These are phyloP conservation scores for Pao palembangensis DNA, from an alignment of 2,113 vertebrate genomes.

Conservation along the genomic window DNA sequence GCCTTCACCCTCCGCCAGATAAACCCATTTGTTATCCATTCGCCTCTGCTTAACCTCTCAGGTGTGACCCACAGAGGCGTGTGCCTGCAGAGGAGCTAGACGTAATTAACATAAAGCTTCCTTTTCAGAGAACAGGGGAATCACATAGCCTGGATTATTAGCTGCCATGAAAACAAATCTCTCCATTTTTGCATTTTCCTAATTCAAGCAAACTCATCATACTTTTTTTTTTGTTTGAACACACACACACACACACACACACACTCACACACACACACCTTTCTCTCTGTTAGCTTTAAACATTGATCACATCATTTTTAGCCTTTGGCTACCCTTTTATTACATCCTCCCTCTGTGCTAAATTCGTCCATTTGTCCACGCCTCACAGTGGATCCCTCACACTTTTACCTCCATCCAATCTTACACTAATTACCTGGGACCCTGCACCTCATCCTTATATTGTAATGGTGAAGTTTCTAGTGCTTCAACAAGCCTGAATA, in stretches of 20 bases:
- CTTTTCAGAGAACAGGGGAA: slow-evolving; percentile 14
- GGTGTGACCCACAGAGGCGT: slow-evolving; percentile 7
- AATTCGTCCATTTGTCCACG: slow-evolving; percentile 1
- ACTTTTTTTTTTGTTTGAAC: background rate
- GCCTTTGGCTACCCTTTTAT: background rate
- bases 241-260: background rate
- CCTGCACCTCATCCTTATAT: slow-evolving; percentile 47
- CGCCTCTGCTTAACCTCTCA: slow-evolving; percentile 45
- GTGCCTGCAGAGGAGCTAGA: slow-evolving; percentile 7
- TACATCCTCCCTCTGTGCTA: background rate
- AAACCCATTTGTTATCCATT: slow-evolving; percentile 42
- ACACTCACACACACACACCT: no score
- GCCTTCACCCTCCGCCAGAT: slow-evolving; percentile 23
- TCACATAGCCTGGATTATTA: slow-evolving; percentile 4
- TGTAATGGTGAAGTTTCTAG: slow-evolving; percentile 53
- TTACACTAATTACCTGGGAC: slow-evolving; percentile 65
- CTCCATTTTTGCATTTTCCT: slow-evolving; percentile 8
- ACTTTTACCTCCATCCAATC: slow-evolving; percentile 29
- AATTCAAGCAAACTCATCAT: background rate
- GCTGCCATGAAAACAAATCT: background rate
- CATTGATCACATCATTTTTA: background rate
- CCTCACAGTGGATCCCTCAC: slow-evolving; percentile 10
- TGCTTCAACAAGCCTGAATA: slow-evolving; percentile 42
- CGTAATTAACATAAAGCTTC: slow-evolving; percentile 12
- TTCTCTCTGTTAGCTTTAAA: background rate